A percentile compares a stretch with the other conserved stretches of the same genome.
phyloP scores from a whole-genome alignment of 2,888 invertebrate genomes.

The Neria commutata region DNA sequence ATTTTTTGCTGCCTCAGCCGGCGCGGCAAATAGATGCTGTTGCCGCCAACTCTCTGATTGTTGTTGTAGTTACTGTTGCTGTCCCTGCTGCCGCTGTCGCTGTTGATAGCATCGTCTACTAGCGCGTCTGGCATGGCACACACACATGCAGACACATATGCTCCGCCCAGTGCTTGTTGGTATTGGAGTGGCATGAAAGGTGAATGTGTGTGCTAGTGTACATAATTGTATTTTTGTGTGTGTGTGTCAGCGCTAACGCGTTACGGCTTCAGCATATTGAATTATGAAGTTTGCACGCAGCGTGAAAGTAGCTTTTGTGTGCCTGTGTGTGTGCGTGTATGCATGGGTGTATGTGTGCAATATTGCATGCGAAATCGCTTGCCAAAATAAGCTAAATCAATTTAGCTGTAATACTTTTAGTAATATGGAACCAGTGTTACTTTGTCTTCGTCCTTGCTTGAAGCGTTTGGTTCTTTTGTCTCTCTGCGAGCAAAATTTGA shows the following conservation, averaged over 20 bases:
- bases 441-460: no score
- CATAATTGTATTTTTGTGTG: not conserved
- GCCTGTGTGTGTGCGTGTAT: conserved; percentile 24
- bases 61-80: not conserved
- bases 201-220: not conserved
- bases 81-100: not conserved
- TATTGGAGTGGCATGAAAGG: not conserved
- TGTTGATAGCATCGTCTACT: not conserved
- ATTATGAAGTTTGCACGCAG: conserved; percentile 2
- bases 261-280: conserved; percentile 4
- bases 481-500: no score
- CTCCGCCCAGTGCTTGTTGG: not conserved
- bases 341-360: conserved; percentile 46
- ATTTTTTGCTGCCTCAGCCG: conserved; percentile 32
- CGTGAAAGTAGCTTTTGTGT: not conserved
- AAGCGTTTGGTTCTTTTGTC: no score
- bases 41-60: not conserved
- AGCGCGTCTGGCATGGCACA: not conserved
- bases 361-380: no score
- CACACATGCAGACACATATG: not conserved
- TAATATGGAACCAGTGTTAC: no score
- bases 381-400: no score
- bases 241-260: not conserved
- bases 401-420: no score
- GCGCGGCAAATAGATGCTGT: no score